These are phyloP conservation scores for Nesoenas mayeri DNA, from an alignment of 2,113 vertebrate species.

Conservation along the genomic window DNA sequence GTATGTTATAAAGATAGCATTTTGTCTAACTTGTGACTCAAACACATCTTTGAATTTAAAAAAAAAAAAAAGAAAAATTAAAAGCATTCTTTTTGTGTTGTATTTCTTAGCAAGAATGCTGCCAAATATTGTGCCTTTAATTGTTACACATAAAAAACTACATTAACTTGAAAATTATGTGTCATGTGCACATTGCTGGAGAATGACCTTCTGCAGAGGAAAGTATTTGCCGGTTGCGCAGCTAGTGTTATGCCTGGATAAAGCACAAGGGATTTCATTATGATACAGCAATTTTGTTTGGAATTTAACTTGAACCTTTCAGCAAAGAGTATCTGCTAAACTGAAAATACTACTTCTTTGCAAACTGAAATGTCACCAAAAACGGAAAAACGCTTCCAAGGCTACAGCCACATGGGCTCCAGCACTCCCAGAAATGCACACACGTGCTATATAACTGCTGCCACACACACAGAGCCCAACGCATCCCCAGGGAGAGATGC, in stretches of 20 bases:
- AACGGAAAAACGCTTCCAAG: background rate
- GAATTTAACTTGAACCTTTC: background rate
- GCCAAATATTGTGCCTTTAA: background rate
- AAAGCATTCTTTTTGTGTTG: background rate
- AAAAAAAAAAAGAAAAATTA: background rate
- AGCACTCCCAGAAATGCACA: rapidly evolving
- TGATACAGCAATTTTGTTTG: background rate
- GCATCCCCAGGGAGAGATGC: background rate
- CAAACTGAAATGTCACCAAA: background rate
- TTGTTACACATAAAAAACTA: background rate
- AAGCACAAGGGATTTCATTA: background rate
- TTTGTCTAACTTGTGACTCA: background rate
- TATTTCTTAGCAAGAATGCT: background rate
- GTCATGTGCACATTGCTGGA: background rate
- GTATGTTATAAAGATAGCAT: background rate
- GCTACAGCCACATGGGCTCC: background rate
- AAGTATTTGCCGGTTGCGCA: background rate
- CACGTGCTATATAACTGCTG: rapidly evolving
- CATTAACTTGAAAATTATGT: background rate
- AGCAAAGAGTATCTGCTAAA: background rate
- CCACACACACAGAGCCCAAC: rapidly evolving
- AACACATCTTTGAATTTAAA: background rate
- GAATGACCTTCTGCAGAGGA: background rate
- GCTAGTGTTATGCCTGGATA: background rate
- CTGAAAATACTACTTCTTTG: background rate